Conservation (phyloP, 1,140 invertebrate genomes). For the Tetramorium simillimum region DNA sequence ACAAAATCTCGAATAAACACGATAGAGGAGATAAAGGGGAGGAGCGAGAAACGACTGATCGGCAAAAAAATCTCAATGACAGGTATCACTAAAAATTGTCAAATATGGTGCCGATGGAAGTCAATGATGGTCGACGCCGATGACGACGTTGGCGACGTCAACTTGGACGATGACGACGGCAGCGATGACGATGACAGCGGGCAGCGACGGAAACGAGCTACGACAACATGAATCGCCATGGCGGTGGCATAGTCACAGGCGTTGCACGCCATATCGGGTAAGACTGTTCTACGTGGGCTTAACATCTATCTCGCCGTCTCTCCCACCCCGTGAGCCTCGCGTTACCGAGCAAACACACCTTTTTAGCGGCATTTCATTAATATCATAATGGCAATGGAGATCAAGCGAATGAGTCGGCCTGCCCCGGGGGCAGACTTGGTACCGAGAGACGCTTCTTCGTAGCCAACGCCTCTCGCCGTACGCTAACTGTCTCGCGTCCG, state of each 20-base stretch:
- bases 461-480: conserved; percentile 68
- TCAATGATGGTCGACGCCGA: not conserved
- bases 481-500: conserved; percentile 74
- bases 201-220: conserved; percentile 43
- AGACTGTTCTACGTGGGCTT: conserved; percentile 80
- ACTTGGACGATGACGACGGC: conserved; percentile 15
- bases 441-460: conserved; percentile 56
- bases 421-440: conserved; percentile 50
- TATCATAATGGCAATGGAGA: conserved; percentile 79
- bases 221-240: conserved; percentile 56
- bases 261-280: conserved; percentile 78
- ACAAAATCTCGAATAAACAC: not conserved
- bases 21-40: not conserved
- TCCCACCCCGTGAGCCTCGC: conserved; percentile 54
- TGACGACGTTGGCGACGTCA: conserved; percentile 11
- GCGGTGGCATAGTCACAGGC: conserved; percentile 72
- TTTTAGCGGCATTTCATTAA: conserved; percentile 81
- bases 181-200: conserved; percentile 55
- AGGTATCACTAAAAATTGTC: not conserved
- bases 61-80: not conserved
- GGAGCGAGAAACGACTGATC: not conserved
- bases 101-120: conserved; percentile 4
- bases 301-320: conserved; percentile 71
- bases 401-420: conserved; percentile 65
- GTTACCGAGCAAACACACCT: conserved; percentile 81